Base-by-base conservation (phyloP, 2,113 vertebrate species). In the Chloroceryle aenea region DNA sequence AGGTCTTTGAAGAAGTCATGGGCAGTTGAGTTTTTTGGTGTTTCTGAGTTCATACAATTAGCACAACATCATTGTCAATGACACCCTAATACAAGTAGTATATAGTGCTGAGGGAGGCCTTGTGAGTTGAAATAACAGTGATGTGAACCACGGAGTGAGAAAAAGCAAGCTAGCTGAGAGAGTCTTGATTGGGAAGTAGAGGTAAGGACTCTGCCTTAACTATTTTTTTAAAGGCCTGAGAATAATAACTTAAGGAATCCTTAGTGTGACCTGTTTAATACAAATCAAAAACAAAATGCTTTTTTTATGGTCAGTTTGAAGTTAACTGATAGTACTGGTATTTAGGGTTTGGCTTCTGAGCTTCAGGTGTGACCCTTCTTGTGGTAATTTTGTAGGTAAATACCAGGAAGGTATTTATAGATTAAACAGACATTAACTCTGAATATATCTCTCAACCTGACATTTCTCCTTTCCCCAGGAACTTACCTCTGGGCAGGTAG, bases 1-100 rank as follows among this genome's bases (percentile, higher is more conserved):
- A 73, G 21, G 19, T 36, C 29, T 77, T 68, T 32, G 55, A 77
- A 64, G 71, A 66, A 53, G 32, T 26, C 1, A 0, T 53, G 10
- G 29, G 17, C 13, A 43, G 17, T 27, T 45, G 6, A 27, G 0
- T 0, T 10, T 50, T 45, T 12, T 25, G 18, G 4, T 58, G 2
- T 27, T 43, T 56, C 20, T 30, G 12, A 52, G 68, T 89, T 67
- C 9, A 8, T 58, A 15, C 10, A 59, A 7, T 7, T 52, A 47
- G 23, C 21, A 18, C 32, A 52, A 6, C n/a, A 16, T 9, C 2
- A 2, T 13, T 69, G 34, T 76, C 58, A 85, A 26, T 83, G 25
- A 52, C 17, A 81, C 6, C 8, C 4, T 82, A 15, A 36, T 50
- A 45, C 9, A 69, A 66, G 45, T 25, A 22, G 9, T 61, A 5